phyloP scores from a whole-genome alignment of 2,797 vertebrate species.

The Gastrophryne carolinensis region DNA sequence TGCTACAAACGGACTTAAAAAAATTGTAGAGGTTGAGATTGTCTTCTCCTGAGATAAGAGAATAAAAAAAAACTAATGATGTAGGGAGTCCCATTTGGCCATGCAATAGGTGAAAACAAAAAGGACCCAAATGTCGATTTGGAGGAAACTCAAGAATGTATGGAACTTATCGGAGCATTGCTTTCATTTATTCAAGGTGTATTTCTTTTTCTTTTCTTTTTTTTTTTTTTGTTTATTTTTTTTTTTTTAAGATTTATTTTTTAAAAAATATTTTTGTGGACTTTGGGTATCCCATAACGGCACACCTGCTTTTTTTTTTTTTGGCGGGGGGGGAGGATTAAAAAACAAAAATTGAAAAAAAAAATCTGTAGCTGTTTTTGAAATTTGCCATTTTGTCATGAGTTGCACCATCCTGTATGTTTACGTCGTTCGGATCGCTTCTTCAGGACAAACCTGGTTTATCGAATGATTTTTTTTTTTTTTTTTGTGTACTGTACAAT shows the following conservation, averaged over 20 bases:
- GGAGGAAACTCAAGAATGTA: conserved; percentile 90
- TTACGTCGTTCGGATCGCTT: conserved; percentile 88
- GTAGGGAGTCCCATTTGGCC: conserved; percentile 70
- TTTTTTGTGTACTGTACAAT: conserved; percentile 94
- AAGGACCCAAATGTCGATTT: conserved; percentile 72
- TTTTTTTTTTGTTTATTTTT: conserved; percentile 70
- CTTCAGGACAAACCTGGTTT: conserved; percentile 80
- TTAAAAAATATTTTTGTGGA: conserved; percentile 88
- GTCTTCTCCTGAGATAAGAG: conserved; percentile 71
- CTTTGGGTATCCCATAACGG: conserved; percentile 76
- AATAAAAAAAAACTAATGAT: conserved; percentile 65
- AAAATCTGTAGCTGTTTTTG: conserved; percentile 81
- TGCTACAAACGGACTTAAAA: conserved; percentile 75
- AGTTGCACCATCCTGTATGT: conserved; percentile 94
- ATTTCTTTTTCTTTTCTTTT: conserved; percentile 66
- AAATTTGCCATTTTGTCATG: conserved; percentile 90
- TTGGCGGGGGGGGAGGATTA: background rate
- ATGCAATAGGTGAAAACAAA: conserved; percentile 71
- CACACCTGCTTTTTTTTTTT: conserved; percentile 87
- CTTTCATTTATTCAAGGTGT: conserved; percentile 84
- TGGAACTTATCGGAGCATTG: conserved; percentile 83
- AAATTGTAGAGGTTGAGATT: conserved; percentile 75
- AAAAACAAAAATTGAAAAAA: conserved; percentile 54
- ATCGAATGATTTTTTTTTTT: conserved; percentile 38
- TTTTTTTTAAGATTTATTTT: conserved; percentile 85